A percentile compares a stretch with the other conserved stretches of the same genome.
Evolutionary conservation across 1,140 invertebrate species (phyloP).

Genomic region (Vollenhovia emeryi): DNA sequence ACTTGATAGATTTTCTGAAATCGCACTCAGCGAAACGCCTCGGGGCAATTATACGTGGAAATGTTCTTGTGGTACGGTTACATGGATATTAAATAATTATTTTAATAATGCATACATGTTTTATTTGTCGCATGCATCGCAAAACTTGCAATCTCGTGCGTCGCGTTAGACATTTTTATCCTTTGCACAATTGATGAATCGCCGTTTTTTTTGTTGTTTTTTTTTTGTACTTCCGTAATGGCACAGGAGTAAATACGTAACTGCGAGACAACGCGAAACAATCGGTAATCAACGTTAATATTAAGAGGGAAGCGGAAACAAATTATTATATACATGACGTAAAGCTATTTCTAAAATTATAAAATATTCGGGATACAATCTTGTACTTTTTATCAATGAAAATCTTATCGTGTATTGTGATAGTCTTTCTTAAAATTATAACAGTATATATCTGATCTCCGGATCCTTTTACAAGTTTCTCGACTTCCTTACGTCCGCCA

Average conservation of each 20-base stretch:
- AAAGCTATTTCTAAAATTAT: conserved; percentile 30
- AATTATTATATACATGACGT: background rate
- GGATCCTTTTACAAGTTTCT: conserved; percentile 14
- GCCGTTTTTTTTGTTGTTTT: too few relatives aligned
- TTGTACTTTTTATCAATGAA: conserved; percentile 31
- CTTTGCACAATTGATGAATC: conserved; percentile 5
- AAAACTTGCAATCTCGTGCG: background rate
- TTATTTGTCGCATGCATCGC: conserved; percentile 3
- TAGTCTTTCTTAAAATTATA: conserved; percentile 25
- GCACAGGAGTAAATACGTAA: conserved; percentile 18
- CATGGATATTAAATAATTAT: conserved; percentile 27
- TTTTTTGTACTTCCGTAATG: conserved; percentile 21
- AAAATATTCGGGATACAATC: conserved; percentile 9
- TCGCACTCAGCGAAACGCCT: background rate
- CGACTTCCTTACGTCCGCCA: background rate
- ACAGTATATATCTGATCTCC: conserved; percentile 7
- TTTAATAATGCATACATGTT: conserved; percentile 20
- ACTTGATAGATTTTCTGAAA: background rate
- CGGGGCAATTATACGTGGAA: background rate
- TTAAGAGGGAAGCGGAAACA: background rate
- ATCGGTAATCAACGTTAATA: conserved; percentile 13
- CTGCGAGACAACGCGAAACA: background rate
- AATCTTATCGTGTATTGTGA: conserved; percentile 22
- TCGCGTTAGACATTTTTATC: conserved; percentile 21
- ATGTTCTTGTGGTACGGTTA: background rate